Conservation (phyloP, 2,888 invertebrate species). For the Leucoma salicis region DNA sequence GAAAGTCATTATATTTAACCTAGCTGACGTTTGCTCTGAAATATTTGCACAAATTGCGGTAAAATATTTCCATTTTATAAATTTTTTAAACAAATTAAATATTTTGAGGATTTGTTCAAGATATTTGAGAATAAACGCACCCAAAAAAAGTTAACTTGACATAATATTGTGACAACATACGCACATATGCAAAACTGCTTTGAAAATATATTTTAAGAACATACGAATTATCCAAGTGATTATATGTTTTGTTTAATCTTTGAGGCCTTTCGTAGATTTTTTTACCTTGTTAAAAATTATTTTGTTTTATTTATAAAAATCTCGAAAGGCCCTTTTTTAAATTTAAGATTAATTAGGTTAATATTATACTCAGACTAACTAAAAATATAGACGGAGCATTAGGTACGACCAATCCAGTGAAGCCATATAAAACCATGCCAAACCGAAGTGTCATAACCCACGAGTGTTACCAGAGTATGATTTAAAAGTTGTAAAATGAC, state of each 20-base stretch:
- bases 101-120: neutral
- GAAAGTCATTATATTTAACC: constrained; percentile 18
- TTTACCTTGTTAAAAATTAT: constrained; percentile 3
- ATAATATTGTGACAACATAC: constrained; percentile 49
- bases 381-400: no score
- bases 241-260: constrained; percentile 20
- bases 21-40: constrained; percentile 16
- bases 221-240: constrained; percentile 40
- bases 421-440: no score
- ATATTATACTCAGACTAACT: no score
- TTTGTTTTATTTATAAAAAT: constrained; percentile 9
- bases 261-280: constrained; percentile 30
- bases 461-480: no score
- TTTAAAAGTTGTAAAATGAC: no score
- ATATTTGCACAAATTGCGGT: no score
- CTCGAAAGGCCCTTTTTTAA: constrained; percentile 25
- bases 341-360: constrained; percentile 38
- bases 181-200: constrained; percentile 45
- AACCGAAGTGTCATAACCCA: no score
- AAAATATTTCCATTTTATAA: no score
- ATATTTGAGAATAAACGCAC: constrained; percentile 13
- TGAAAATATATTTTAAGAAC: constrained; percentile 33
- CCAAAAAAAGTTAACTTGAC: constrained; percentile 24
- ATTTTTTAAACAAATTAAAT: no score
- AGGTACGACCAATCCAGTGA: no score